These are phyloP conservation scores for Sigmodon hispidus DNA, from an alignment of 2,113 vertebrate species.

Conservation along the genomic window DNA sequence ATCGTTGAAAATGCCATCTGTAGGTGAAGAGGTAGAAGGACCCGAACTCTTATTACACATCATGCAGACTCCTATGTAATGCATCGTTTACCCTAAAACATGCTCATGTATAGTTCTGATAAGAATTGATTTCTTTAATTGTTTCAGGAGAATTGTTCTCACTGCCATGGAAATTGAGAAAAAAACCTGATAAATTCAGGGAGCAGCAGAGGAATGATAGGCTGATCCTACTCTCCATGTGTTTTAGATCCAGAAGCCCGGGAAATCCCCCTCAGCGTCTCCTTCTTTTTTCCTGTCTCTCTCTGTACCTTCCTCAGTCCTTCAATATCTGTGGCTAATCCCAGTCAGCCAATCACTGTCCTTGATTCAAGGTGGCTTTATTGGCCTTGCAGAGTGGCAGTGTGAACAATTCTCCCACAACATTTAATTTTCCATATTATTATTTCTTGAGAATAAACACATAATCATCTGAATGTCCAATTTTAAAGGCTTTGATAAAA, in stretches of 20 bases:
- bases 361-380: neutral
- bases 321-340: neutral
- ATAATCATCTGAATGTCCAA: neutral
- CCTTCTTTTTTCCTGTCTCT: neutral
- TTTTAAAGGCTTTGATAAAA: conserved; percentile 34
- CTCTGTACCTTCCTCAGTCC: neutral
- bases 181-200: neutral
- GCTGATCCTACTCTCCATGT: neutral
- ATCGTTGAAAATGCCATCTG: neutral
- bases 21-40: neutral
- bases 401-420: neutral
- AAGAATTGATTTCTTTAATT: neutral
- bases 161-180: neutral
- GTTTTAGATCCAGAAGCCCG: neutral
- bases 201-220: neutral
- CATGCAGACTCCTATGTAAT: neutral
- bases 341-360: neutral
- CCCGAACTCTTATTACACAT: neutral
- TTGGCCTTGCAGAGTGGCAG: neutral
- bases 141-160: neutral
- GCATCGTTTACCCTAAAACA: neutral
- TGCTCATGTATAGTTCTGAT: neutral
- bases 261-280: neutral
- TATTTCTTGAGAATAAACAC: conserved; percentile 31
- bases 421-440: neutral